phyloP scores from a whole-genome alignment of 2,888 invertebrate species.

The Zelleria hepariella region DNA sequence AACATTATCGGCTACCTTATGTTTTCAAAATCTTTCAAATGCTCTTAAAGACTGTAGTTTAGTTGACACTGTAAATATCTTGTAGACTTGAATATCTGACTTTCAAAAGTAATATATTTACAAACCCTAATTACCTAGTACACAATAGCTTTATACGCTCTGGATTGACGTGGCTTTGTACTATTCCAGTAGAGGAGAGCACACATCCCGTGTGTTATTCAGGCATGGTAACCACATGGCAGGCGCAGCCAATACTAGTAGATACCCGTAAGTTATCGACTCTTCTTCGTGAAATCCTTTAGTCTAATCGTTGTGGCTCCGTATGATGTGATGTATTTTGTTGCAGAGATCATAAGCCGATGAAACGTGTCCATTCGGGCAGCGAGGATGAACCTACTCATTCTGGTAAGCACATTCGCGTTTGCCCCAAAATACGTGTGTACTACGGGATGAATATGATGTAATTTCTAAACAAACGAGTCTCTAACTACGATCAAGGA shows the following conservation, averaged over 20 bases:
- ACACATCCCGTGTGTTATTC: slow-evolving; percentile 80
- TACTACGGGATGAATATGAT: too few species aligned
- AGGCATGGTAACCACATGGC: slow-evolving; percentile 81
- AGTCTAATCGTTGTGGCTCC: not conserved
- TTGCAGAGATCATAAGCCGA: slow-evolving; percentile 86
- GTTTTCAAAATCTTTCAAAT: not conserved
- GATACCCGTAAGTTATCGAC: slow-evolving; percentile 78
- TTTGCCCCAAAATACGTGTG: not conserved
- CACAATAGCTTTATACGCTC: not conserved
- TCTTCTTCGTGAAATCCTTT: not conserved
- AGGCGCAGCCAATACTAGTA: slow-evolving; percentile 73
- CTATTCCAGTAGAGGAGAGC: slow-evolving; percentile 76
- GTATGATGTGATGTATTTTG: not conserved
- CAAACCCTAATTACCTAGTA: not conserved
- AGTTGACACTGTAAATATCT: not conserved
- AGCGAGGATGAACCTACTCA: slow-evolving; percentile 84
- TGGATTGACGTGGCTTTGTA: not conserved
- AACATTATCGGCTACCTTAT: not conserved
- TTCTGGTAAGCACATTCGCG: slow-evolving; percentile 71
- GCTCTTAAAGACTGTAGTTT: not conserved
- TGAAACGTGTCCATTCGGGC: slow-evolving; percentile 81
- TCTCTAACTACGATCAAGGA: too few species aligned
- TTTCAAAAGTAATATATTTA: not conserved
- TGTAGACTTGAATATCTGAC: not conserved
- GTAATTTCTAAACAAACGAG: too few species aligned